phyloP scores from a whole-genome alignment of 2,113 vertebrate genomes.

The Nesoenas mayeri region DNA sequence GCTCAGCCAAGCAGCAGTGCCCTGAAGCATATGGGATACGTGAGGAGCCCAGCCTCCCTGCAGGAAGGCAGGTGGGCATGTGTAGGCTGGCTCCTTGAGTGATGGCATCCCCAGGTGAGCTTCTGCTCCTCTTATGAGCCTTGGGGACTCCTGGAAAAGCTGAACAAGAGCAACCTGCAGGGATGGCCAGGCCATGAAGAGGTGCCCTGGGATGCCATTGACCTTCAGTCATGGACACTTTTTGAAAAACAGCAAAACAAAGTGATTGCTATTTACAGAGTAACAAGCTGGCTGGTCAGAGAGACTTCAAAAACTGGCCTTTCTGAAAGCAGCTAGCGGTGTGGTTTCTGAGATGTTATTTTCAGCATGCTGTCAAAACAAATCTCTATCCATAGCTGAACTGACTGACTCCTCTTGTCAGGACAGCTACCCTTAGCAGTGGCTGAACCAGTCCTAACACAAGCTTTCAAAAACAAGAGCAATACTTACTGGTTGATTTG shows the following conservation, averaged over 20 bases:
- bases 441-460: background rate
- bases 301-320: background rate
- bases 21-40: background rate
- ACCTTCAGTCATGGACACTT: background rate
- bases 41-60: background rate
- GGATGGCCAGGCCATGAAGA: background rate
- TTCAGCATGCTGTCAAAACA: slow-evolving; percentile 46
- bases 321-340: background rate
- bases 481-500: background rate
- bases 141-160: background rate
- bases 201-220: background rate
- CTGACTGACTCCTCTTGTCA: slow-evolving; percentile 29
- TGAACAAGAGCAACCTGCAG: background rate
- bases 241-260: background rate
- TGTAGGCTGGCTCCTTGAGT: background rate
- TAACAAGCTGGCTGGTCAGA: background rate
- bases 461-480: background rate
- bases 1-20: background rate
- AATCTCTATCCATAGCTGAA: slow-evolving; percentile 22
- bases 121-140: background rate
- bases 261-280: background rate
- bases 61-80: background rate
- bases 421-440: background rate
- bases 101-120: background rate
- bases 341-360: slow-evolving; percentile 46